phyloP scores from a whole-genome alignment of 2,888 invertebrate species.

The Ormia ochracea region DNA sequence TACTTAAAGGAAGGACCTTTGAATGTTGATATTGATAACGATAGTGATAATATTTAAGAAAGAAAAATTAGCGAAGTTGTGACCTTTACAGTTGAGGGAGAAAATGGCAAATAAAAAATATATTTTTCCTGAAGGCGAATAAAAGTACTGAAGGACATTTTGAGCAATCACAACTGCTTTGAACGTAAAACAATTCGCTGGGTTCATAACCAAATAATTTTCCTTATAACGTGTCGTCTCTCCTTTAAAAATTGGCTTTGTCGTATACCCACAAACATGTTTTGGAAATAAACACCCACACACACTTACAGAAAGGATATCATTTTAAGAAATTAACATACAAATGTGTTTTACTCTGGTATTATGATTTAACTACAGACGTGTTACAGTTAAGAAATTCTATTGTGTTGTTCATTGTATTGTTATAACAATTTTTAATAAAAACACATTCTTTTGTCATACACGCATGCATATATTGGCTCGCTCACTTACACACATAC shows the following conservation, averaged over 20 bases:
- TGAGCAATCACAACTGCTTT: too few relatives aligned
- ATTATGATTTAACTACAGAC: conserved; percentile 45
- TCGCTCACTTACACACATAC: neutral
- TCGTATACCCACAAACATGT: neutral
- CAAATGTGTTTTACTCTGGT: conserved; percentile 55
- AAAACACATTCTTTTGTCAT: neutral
- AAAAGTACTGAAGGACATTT: too few relatives aligned
- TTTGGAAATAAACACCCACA: neutral
- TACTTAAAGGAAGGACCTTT: too few relatives aligned
- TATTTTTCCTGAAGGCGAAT: too few relatives aligned
- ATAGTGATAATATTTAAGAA: too few relatives aligned
- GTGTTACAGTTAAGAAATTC: conserved; percentile 50
- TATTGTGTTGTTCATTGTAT: conserved; percentile 21
- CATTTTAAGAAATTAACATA: conserved; percentile 52
- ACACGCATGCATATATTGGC: neutral
- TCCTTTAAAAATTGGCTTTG: neutral
- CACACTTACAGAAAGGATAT: conserved; percentile 3
- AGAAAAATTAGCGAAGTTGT: too few relatives aligned
- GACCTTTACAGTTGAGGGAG: too few relatives aligned
- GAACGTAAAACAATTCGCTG: neutral
- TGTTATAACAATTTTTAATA: conserved; percentile 18
- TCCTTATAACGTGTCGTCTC: neutral
- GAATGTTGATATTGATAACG: too few relatives aligned
- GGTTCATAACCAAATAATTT: neutral
- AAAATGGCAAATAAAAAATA: too few relatives aligned